A percentile compares a stretch with the other conserved stretches of the same genome.
Evolutionary conservation across 1,140 invertebrate species (phyloP).

Genomic region (Aphelenchoides fujianensis): DNA sequence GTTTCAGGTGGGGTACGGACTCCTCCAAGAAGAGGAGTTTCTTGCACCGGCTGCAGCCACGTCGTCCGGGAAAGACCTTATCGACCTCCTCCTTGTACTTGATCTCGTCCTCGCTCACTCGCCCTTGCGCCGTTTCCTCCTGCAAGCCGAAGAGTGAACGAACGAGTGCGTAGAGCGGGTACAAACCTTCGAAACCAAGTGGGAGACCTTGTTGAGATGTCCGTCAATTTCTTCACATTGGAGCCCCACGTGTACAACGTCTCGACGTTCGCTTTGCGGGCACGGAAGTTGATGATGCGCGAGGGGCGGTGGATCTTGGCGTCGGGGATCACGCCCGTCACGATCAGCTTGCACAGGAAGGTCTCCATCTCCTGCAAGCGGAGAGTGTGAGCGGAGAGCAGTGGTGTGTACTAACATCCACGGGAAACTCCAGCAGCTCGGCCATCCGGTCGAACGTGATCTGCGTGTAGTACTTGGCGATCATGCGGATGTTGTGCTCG

Average conservation of each 20-base stretch:
- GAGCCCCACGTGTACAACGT: conserved; percentile 91
- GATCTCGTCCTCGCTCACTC: too few species aligned
- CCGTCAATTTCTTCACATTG: conserved; percentile 86
- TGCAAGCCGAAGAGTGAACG: too few species aligned
- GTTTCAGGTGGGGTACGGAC: too few species aligned
- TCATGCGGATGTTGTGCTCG: conserved; percentile 97
- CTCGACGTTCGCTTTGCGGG: conserved; percentile 84
- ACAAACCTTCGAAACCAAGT: conserved; percentile 98
- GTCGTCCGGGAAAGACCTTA: too few species aligned
- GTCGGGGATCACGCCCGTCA: conserved; percentile 69
- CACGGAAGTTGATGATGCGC: conserved; percentile 54
- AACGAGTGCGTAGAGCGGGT: too few species aligned
- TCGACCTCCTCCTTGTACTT: too few species aligned
- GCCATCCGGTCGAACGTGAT: conserved; percentile 86
- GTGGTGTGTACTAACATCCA: conserved; percentile 66
- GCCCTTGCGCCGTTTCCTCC: too few species aligned
- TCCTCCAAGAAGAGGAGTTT: too few species aligned
- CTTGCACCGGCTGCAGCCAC: too few species aligned
- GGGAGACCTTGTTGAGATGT: conserved; percentile 94
- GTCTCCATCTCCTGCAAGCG: conserved; percentile 80
- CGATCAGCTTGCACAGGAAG: conserved; percentile 88
- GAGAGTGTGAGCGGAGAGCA: too few species aligned
- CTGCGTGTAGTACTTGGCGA: conserved; percentile 96
- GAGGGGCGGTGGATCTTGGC: conserved; percentile 60
- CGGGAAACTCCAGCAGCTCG: conserved; percentile 80